These are phyloP conservation scores for Chouioia cunea DNA, from an alignment of 2,888 invertebrate species.

Conservation along the genomic window DNA sequence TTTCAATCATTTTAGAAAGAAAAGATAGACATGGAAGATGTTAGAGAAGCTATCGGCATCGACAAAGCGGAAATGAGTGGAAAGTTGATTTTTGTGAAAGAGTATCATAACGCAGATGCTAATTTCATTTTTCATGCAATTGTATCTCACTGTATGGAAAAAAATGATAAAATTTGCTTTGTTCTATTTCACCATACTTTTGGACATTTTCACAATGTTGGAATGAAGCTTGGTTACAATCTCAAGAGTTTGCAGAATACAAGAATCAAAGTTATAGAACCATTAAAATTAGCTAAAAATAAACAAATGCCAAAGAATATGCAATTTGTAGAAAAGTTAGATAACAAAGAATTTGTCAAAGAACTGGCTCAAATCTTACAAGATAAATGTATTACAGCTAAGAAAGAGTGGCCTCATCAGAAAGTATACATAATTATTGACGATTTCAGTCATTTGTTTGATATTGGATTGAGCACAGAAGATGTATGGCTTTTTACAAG, in stretches of 20 bases:
- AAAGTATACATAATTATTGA: conserved; percentile 76
- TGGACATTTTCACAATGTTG: conserved; percentile 81
- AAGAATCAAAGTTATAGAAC: conserved; percentile 71
- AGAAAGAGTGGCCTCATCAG: conserved; percentile 63
- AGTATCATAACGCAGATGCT: conserved; percentile 79
- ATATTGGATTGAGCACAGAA: conserved; percentile 72
- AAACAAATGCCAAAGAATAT: conserved; percentile 63
- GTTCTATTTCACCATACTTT: conserved; percentile 79
- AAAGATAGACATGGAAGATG: conserved; percentile 42
- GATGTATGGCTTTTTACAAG: conserved; percentile 68
- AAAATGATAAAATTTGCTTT: conserved; percentile 74
- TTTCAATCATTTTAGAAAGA: background rate
- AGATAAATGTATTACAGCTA: conserved; percentile 65
- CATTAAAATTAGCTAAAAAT: conserved; percentile 65
- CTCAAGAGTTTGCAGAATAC: conserved; percentile 71
- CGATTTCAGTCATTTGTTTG: conserved; percentile 79
- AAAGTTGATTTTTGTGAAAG: conserved; percentile 77
- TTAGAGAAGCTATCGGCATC: conserved; percentile 72
- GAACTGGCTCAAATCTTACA: conserved; percentile 68
- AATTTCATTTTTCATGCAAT: conserved; percentile 80
- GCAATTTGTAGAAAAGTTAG: conserved; percentile 62
- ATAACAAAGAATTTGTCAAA: conserved; percentile 66
- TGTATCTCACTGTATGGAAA: conserved; percentile 74
- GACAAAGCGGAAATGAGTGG: conserved; percentile 72
- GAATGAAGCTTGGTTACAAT: conserved; percentile 81